phyloP scores from a whole-genome alignment of 1,140 invertebrate genomes.

The Drosophila funebris region DNA sequence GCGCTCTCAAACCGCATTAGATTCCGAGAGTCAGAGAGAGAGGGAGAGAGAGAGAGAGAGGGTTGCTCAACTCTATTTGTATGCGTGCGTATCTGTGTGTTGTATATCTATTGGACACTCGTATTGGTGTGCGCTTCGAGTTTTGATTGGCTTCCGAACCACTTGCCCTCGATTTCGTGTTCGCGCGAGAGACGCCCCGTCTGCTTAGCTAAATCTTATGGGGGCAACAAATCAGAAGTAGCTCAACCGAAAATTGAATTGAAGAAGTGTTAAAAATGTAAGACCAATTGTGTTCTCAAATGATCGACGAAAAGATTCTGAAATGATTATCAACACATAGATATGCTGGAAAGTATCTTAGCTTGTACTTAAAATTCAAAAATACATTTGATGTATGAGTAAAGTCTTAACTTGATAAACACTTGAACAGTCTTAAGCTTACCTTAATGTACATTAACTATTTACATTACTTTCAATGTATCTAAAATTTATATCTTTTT shows the following conservation, averaged over 20 bases:
- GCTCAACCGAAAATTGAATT: neutral
- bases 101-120: constrained; percentile 16
- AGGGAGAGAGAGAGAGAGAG: constrained; percentile 18
- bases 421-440: no score
- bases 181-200: constrained; percentile 42
- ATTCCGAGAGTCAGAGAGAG: constrained; percentile 16
- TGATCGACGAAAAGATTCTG: no score
- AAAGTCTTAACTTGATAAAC: no score
- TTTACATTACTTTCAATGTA: no score
- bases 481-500: neutral
- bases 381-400: no score
- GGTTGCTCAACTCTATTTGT: constrained; percentile 35
- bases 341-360: no score
- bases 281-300: no score
- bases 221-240: constrained; percentile 6
- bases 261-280: neutral
- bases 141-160: constrained; percentile 79
- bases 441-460: no score
- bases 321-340: no score
- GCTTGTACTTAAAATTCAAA: no score
- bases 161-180: constrained; percentile 31
- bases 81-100: constrained; percentile 32
- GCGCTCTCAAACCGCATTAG: constrained; percentile 42
- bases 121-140: constrained; percentile 61
- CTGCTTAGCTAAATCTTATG: neutral